These are phyloP conservation scores for Drosophila lowei DNA, from an alignment of 1,140 invertebrate species.

Conservation along the genomic window DNA sequence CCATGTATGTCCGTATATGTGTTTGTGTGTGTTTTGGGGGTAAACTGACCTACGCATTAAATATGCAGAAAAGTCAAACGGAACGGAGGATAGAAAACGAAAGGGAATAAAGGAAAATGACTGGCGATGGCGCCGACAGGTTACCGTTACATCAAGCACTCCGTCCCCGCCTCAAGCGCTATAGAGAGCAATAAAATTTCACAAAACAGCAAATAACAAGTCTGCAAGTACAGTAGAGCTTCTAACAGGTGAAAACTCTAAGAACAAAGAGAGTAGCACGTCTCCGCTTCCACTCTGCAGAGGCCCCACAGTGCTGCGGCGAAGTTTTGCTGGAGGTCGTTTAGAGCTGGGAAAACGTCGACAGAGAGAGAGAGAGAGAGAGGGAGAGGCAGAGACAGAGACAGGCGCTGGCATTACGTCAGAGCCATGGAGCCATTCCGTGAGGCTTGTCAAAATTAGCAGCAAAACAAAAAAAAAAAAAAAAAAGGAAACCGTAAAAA, in stretches of 20 bases:
- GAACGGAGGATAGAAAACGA: constrained; percentile 41
- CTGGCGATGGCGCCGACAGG: constrained; percentile 56
- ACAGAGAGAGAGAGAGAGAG: constrained; percentile 23
- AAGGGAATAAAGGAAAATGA: constrained; percentile 24
- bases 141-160: constrained; percentile 35
- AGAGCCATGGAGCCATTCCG: constrained; percentile 61
- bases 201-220: constrained; percentile 61
- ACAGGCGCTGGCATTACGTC: constrained; percentile 58
- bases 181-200: constrained; percentile 67
- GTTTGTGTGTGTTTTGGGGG: constrained; percentile 8
- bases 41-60: constrained; percentile 79
- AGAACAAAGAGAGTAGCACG: no score
- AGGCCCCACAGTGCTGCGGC: constrained; percentile 28
- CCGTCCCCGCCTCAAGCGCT: constrained; percentile 12
- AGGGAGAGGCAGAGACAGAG: constrained; percentile 1
- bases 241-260: constrained; percentile 5
- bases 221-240: constrained; percentile 37
- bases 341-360: constrained; percentile 51
- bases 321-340: constrained; percentile 63
- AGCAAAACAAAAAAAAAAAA: constrained; percentile 41
- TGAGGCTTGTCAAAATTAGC: constrained; percentile 76
- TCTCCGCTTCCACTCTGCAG: no score
- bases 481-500: constrained; percentile 34
- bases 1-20: constrained; percentile 13
- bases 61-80: constrained; percentile 78